Evolutionary conservation across 2,113 vertebrate genomes (phyloP).

Genomic region (Lamprotornis superbus): DNA sequence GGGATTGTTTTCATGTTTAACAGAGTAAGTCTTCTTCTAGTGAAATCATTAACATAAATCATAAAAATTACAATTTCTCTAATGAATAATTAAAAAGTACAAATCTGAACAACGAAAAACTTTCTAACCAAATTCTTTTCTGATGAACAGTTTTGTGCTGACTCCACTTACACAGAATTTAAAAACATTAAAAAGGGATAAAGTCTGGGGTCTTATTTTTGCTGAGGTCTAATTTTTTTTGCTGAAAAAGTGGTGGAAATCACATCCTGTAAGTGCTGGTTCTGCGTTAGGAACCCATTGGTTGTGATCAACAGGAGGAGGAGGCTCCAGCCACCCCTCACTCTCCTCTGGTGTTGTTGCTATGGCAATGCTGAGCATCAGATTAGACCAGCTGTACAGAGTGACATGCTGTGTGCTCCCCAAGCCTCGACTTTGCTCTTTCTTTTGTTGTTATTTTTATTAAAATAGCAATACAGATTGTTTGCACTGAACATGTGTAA

Average conservation of each 20-base stretch:
- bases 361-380: conserved; percentile 55
- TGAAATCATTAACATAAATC: neutral
- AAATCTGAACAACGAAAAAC: neutral
- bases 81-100: neutral
- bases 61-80: neutral
- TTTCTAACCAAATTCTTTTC: neutral
- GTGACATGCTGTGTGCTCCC: conserved; percentile 17
- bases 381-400: conserved; percentile 16
- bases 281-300: neutral
- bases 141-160: neutral
- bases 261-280: neutral
- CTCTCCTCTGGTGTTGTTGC: conserved; percentile 8
- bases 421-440: neutral
- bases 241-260: neutral
- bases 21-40: neutral
- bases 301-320: conserved; percentile 4
- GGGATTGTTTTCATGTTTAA: neutral
- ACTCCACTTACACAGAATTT: neutral
- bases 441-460: conserved; percentile 16
- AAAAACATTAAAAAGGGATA: neutral
- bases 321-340: neutral
- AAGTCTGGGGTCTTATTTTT: neutral
- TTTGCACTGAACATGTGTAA: neutral
- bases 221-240: neutral
- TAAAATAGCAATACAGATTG: neutral